A percentile compares a stretch with the other conserved stretches of the same genome.
Conservation (phyloP, 2,797 vertebrate species). For the Hafferia zeledoni region DNA sequence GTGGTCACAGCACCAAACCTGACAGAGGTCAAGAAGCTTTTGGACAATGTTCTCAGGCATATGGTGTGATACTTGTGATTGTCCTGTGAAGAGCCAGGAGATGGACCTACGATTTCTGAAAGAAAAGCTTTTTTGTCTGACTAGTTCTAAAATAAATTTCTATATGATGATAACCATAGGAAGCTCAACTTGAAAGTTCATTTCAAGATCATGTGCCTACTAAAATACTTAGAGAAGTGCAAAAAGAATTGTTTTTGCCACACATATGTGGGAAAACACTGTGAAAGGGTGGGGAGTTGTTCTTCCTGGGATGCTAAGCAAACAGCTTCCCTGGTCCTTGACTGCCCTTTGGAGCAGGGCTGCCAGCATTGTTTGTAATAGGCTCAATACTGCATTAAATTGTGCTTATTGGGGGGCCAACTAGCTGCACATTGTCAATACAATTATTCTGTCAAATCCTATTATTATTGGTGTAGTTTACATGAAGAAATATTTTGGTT, state of each 20-base stretch:
- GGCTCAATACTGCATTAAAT: constrained; percentile 26
- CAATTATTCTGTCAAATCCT: constrained; percentile 31
- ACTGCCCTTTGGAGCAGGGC: not conserved
- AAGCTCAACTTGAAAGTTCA: not conserved
- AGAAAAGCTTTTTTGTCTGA: not conserved
- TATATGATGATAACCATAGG: not conserved
- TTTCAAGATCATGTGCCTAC: not conserved
- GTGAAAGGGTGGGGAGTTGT: not conserved
- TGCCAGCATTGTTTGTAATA: constrained; percentile 8
- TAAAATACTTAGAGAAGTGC: not conserved
- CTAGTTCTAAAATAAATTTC: not conserved
- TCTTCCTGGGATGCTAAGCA: not conserved
- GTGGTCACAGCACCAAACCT: not conserved
- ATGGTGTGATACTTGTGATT: not conserved
- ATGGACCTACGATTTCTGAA: not conserved
- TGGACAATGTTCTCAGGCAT: not conserved
- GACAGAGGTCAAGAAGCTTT: not conserved
- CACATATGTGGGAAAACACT: accelerated
- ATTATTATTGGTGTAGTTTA: not conserved
- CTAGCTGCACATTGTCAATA: constrained; percentile 13
- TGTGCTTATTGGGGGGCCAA: not conserved
- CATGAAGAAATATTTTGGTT: not conserved
- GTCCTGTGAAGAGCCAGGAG: not conserved
- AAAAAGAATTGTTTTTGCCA: not conserved
- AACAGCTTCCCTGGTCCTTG: constrained; percentile 17